A percentile compares a stretch with the other conserved stretches of the same genome.
Evolutionary conservation across 2,797 vertebrate genomes (phyloP).

Genomic region (Calcarius lapponicus): DNA sequence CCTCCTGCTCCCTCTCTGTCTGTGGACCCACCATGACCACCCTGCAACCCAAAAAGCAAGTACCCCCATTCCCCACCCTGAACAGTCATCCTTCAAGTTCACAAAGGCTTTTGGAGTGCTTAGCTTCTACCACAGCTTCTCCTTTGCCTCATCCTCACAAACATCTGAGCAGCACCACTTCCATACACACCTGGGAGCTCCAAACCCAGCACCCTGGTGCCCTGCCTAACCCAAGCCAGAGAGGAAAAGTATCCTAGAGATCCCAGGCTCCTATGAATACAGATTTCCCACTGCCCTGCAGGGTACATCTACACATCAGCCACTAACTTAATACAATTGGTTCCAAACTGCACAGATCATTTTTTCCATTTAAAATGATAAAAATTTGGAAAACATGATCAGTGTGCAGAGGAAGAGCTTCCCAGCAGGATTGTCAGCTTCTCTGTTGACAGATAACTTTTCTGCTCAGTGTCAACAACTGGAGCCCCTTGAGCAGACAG

Average conservation of each 20-base stretch:
- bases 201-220: not conserved
- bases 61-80: rapidly evolving
- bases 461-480: not conserved
- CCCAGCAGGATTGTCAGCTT: not conserved
- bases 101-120: not conserved
- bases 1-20: not conserved
- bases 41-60: not conserved
- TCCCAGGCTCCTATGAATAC: not conserved
- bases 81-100: not conserved
- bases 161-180: not conserved
- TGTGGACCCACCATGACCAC: not conserved
- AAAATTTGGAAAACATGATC: rapidly evolving
- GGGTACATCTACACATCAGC: not conserved
- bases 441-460: not conserved
- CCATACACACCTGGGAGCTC: not conserved
- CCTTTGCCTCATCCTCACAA: not conserved
- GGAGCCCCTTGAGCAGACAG: not conserved
- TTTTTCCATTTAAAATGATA: not conserved
- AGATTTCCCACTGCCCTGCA: not conserved
- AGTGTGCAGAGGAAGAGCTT: not conserved
- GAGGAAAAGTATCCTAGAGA: not conserved
- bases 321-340: not conserved
- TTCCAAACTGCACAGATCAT: rapidly evolving
- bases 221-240: not conserved
- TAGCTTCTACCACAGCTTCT: not conserved